Base-by-base conservation (phyloP, 2,113 vertebrate genomes). In the Morone saxatilis region DNA sequence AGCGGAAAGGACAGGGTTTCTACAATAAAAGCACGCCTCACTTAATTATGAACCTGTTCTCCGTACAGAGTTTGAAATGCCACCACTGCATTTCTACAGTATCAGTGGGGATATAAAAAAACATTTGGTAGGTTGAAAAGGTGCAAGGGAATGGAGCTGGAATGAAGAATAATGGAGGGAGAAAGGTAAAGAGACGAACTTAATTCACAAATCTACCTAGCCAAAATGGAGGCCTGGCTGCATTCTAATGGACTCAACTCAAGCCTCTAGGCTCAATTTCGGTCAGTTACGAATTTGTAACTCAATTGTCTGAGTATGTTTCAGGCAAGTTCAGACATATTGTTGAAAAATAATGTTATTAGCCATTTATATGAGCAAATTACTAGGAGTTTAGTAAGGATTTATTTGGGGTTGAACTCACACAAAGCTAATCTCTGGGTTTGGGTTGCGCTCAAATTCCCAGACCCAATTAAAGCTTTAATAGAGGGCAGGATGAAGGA, bases 21-120 rank as follows among this genome's bases (percentile, higher is more conserved):
- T 74, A 48, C 69, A 73, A 63, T 86, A 73, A 86, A 79, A 76
- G 59, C 45, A n/a, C 38, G 71, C 47, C 67, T 71, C 56, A 67
- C 71, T 87, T 93, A 89, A 94, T 94, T 86, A 91, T 68, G 48
- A 89, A 74, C 41, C 45, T 25, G 36, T 71, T 89, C 67, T 76
- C 31, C 43, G 25, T 78, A 70, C 54, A 57, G 78, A 70, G 63
- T 84, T 78, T 65, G 60, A 93, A 88, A 90, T 88, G 87, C 68
- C 80, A 85, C 77, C 65, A 43, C 53, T 90, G 85, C 63, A 85
- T 85, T 89, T 84, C 71, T 74, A 61, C 16, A 47, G 63, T 17
- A 70, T 83, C 75, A 71, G 53, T 66, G 78, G 75, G 66, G 77
- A 69, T 61, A 86, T 50, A 62, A 71, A 67, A 62, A 60, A 69